These are phyloP conservation scores for Cygnus atratus DNA, from an alignment of 2,113 vertebrate species.

Conservation along the genomic window DNA sequence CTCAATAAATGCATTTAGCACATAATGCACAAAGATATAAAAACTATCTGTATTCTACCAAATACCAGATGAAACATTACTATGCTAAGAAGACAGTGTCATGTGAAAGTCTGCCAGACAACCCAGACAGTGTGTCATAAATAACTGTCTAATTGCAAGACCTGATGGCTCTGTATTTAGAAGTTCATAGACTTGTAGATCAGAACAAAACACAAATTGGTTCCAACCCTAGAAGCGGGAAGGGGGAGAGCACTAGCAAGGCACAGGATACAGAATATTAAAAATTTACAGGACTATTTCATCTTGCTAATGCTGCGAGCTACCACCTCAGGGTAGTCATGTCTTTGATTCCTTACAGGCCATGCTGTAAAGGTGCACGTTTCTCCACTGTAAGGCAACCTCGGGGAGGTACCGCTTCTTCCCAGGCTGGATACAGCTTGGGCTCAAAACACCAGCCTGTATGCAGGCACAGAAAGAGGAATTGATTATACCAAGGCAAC, in stretches of 20 bases:
- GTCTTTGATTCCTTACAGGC: not conserved
- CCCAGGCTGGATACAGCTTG: not conserved
- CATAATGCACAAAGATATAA: not conserved
- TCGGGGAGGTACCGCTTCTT: not conserved
- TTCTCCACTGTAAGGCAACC: not conserved
- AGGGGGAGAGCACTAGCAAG: not conserved
- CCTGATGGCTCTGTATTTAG: constrained; percentile 3
- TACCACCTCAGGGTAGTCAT: not conserved
- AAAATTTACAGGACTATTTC: not conserved
- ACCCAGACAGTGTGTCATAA: not conserved
- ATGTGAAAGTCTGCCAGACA: constrained; percentile 41
- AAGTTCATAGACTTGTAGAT: constrained; percentile 34
- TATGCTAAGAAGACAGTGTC: constrained; percentile 24
- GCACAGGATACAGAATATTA: not conserved
- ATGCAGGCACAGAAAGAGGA: not conserved
- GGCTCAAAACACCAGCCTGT: not conserved
- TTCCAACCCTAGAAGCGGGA: not conserved
- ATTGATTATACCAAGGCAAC: not conserved
- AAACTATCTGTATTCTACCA: not conserved
- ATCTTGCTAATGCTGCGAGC: not conserved
- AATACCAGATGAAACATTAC: constrained; percentile 20
- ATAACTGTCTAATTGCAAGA: constrained; percentile 6
- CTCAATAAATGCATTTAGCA: not conserved
- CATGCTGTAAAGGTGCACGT: not conserved
- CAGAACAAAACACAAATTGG: not conserved